Base-by-base conservation (phyloP, 2,113 vertebrate species). In the Poecilia latipinna region DNA sequence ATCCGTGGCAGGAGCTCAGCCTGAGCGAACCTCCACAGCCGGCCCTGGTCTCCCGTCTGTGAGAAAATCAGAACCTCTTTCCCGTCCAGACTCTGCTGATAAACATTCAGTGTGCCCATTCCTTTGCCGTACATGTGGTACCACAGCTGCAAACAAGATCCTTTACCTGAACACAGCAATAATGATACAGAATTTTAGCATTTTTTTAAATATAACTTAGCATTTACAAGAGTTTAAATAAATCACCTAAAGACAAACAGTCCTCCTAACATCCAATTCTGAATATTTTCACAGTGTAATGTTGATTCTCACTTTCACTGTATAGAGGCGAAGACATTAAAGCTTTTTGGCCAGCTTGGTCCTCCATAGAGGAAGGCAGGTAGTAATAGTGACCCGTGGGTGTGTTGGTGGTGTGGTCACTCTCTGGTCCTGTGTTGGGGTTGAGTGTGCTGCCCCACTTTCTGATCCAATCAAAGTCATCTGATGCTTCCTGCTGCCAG, bases 341-440 rank as follows among this genome's bases (percentile, higher is more conserved):
- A 44, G 92, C 90, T 22, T 28, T 93, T 39, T 93, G 82, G n/a
- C 77, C 73, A 0, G 65, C 62, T 35, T 8, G 67, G 67, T 88
- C 90, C 19, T 48, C 51, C 31, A 54, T 60, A 22, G 68, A 82
- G 37, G 92, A 91, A 4, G 86, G 72, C 75, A 94, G 89, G 86
- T 86, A 90, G 64, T 88, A 84, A 82, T 93, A 95, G 72, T 90
- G 77, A 32, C 94, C 94, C 2, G 3, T 33, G 13, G 82, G 65
- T 8, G 93, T 88, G 88, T 86, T 89, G 79, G 93, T 94, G 78
- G 93, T 93, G 89, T 94, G 94, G 83, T 95, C 94, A 4, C 70
- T 77, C 65, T 86, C 78, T 1, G 94, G 94, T 70, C 91, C 90
- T 8, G 92, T 87, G 84, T 89, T 74, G 57, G 80, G 61, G 60